Base-by-base conservation (phyloP, 2,888 invertebrate genomes). In the Pristionchus entomophagus region DNA sequence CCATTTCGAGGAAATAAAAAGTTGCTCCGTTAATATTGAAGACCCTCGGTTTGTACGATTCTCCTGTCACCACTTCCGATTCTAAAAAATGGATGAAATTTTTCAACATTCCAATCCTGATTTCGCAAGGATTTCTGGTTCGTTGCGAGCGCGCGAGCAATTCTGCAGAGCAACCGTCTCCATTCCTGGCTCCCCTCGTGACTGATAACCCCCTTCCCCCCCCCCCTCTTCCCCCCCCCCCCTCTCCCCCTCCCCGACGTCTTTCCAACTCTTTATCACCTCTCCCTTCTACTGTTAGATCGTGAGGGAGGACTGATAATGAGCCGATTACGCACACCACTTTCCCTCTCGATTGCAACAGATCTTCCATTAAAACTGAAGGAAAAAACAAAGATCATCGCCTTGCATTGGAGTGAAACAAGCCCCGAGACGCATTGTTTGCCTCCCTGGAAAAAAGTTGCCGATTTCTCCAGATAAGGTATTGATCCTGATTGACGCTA, bases 361-460 rank as follows among this genome's bases (percentile, higher is more conserved):
- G 41, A 73, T 73, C 41, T 41, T 10, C 26, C n/a, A 35, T n/a
- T 45, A 26, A 73, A 41, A 73, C 38, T 73, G 35, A 69, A 32
- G 22, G n/a, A 38, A 38, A n/a, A 69, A 69, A 8, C 65, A 69
- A 17, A 35, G 38, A 38, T 4, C 0, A 59, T 59, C 6, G 65
- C n/a, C n/a, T n/a, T n/a, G n/a, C n/a, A n/a, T n/a, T n/a, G 56
- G 56, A 45, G 45, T n/a, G 56, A 56, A 56, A 56, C 17, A 22
- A 22, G 17, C 56, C 73, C 73, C 3, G 41, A 73, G 26, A 41
- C 73, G 73, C 41, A 38, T 73, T 26, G 73, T 73, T 73, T 73
- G 73, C 35, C 35, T 65, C 29, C 59, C 59, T 26, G n/a, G 3
- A 29, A 35, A 29, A 17, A 65, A 35, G 22, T 35, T 38, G 14